Base-by-base conservation (phyloP, 1,140 invertebrate genomes). In the Choristoneura fumiferana region DNA sequence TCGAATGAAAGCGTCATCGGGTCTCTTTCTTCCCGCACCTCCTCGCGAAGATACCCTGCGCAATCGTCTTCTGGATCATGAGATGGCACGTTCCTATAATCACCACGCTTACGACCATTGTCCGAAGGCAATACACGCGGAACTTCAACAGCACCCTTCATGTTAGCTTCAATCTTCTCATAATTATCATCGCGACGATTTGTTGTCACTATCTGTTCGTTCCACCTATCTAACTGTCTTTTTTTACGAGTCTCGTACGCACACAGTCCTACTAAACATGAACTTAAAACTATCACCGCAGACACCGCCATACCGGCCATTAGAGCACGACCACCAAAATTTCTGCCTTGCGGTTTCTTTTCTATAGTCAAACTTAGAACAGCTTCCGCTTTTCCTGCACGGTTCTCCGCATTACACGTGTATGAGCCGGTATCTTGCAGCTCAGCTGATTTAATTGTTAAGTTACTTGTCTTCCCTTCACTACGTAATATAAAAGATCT, bases 151-250 rank as follows among this genome's bases (percentile, higher is more conserved):
- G 76, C 82, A 54, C 73, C 88, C 53, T 91, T 91, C 64, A 91
- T 90, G 79, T 91, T 93, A 89, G 94, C 91, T 73, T 95, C 94
- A 60, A 95, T 94, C 87, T 95, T 95, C 76, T 95, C 94, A 71
- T 94, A 94, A 79, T 90, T 94, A 67, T 94, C 93, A 37, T 92
- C 91, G 39, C 91, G 84, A 78, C 78, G 92, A 69, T 67, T 91
- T 72, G 72, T 68, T 12, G 80, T 84, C 84, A 92, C 74, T 92
- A 86, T 82, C 91, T 93, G 78, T 89, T 90, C 81, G 67, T 86
- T 86, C 86, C 78, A 87, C 68, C 78, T 86, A 81, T 82, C 83
- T 77, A 84, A 67, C 63, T 86, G 82, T 73, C 86, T 77, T 73
- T 84, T 87, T 60, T 87, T 89, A 63, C 84, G 76, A 73, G 80